Conservation (phyloP, 2,113 vertebrate genomes). For the Brachypteracias leptosomus region DNA sequence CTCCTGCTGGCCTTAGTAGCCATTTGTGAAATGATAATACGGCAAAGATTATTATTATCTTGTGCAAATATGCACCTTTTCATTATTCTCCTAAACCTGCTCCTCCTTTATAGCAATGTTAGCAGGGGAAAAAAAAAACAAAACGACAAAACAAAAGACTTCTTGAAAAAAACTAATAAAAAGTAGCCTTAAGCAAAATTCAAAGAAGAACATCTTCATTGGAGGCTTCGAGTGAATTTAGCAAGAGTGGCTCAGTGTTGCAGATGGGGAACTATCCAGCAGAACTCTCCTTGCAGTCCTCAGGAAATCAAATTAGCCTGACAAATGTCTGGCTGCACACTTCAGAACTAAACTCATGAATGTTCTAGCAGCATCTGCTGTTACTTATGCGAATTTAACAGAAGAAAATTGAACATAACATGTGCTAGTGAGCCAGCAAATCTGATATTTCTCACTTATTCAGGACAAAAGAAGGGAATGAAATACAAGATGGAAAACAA, state of each 20-base stretch:
- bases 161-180: not conserved
- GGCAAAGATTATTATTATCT: not conserved
- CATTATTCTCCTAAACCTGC: not conserved
- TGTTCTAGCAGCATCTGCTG: constrained; percentile 58
- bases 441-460: not conserved
- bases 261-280: constrained; percentile 42
- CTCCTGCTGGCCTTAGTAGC: not conserved
- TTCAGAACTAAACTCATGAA: not conserved
- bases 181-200: not conserved
- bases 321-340: constrained; percentile 46
- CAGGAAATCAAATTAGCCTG: constrained; percentile 44
- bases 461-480: not conserved
- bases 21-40: not conserved
- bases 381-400: not conserved
- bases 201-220: not conserved
- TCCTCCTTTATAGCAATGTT: not conserved
- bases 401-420: not conserved
- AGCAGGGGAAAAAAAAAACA: too few relatives aligned
- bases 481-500: not conserved
- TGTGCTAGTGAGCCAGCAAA: not conserved
- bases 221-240: constrained; percentile 9
- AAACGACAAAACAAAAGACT: too few relatives aligned
- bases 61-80: not conserved
- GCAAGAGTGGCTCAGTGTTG: not conserved
- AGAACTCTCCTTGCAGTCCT: constrained; percentile 1